Percentiles rank a stretch among this genome's conserved stretches.
Conservation (phyloP, 37 sponge, comb jelly and placozoan species). For the Agelas oroides region DNA sequence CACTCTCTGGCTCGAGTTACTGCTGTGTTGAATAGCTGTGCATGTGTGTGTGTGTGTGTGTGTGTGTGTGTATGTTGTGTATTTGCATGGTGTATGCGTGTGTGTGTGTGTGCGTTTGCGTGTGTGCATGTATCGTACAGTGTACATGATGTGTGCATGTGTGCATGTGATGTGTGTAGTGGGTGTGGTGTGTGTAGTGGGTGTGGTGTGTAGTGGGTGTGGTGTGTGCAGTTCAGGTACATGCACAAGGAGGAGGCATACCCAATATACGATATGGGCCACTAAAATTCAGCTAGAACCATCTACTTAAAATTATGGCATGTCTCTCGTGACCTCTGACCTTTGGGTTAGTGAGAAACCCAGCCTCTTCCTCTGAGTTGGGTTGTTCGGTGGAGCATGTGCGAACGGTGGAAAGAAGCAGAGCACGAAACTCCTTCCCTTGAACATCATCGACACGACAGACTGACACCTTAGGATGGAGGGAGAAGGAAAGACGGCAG, state of each 20-base stretch:
- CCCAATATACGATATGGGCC: no score
- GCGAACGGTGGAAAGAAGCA: conserved; percentile 86
- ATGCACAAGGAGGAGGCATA: no score
- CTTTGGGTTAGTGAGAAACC: conserved; percentile 87
- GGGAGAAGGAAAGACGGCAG: no score
- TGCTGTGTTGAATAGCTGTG: conserved; percentile 93
- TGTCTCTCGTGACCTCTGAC: no score
- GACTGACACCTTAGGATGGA: conserved; percentile 85
- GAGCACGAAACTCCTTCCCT: conserved; percentile 84
- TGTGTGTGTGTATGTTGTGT: not conserved
- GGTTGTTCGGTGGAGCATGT: conserved; percentile 61
- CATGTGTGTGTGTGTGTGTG: not conserved
- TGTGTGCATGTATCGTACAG: not conserved
- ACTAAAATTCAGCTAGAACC: no score
- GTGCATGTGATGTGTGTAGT: no score
- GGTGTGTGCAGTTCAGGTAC: no score
- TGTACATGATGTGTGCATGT: not conserved
- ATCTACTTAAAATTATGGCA: no score
- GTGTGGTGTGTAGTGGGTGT: no score
- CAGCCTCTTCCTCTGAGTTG: conserved; percentile 55
- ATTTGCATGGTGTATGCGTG: no score
- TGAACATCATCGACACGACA: conserved; percentile 73
- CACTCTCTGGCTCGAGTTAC: conserved; percentile 87
- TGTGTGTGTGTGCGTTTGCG: not conserved
- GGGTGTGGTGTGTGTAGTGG: no score